Evolutionary conservation across 2,888 invertebrate genomes (phyloP), one percentile per base, ranked within the genome.

Genomic region (Stenotaenia linearis): DNA sequence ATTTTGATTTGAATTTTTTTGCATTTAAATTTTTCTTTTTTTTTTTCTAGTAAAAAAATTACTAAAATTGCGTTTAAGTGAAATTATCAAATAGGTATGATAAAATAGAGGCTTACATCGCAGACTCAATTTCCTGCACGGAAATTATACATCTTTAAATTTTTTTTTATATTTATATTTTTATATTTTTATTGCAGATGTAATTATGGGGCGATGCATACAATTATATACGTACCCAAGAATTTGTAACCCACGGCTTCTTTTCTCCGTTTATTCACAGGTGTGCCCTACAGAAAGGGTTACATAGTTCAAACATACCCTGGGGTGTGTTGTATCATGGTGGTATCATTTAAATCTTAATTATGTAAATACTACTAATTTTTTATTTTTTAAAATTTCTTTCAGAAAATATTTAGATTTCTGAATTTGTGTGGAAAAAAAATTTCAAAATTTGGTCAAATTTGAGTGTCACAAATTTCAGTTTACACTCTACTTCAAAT

Each of bases 271-370:
- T 61, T 61, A 61, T 61, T 61, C 28, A 28, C 61, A 61, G 61
- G 61, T 61, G 61, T 61, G 61, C 61, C 61, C 61, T 61, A 61
- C 25, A 61, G 61, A 25, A 61, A 61, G 61, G 61, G 61, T 61
- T 61, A 61, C 25, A 12, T 61, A 61, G 61, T 61, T 61, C 61
- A 61, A 25, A 10, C 25, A 61, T 28, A 61, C 25, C 61, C 61
- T 61, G 45, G 45, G 45, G 45, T 45, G n/a, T 45, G 45, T 5
- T 15, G 45, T 5, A 18, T n/a, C 15, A 3, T 45, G 5, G 18
- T 18, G 18, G n/a, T 45, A 45, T 45, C 37, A n/a, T 45, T 18
- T 45, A 12, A 45, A 45, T 45, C 18, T 45, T 45, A n/a, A 45
- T 45, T 45, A 45, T 45, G 45, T 45, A 45, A 45, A 45, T 45